phyloP scores from a whole-genome alignment of 2,113 vertebrate genomes.

The Otus sunia region DNA sequence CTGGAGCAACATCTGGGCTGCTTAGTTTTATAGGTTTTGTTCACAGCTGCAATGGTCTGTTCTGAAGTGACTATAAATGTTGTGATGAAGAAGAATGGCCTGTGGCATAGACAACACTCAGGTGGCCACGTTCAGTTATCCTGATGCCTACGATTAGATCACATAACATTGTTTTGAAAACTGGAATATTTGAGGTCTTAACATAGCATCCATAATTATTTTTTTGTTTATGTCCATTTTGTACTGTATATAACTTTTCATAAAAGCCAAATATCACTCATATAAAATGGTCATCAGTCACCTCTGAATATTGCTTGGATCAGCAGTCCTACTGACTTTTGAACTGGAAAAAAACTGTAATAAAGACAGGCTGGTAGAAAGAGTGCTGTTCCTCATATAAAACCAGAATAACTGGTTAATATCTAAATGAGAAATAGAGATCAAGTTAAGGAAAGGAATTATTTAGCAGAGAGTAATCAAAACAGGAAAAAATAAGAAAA shows the following conservation, averaged over 20 bases:
- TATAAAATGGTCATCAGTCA: background rate
- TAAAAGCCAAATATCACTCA: background rate
- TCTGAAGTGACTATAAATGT: background rate
- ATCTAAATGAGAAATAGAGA: background rate
- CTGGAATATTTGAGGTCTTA: background rate
- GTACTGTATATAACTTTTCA: background rate
- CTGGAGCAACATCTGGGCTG: background rate
- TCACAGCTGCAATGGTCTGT: background rate
- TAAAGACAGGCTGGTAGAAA: background rate
- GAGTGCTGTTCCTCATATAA: background rate
- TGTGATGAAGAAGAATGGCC: background rate
- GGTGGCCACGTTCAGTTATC: background rate
- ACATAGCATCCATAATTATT: background rate
- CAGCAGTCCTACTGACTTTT: background rate
- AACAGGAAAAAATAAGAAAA: background rate
- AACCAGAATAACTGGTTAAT: background rate
- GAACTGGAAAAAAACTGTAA: background rate
- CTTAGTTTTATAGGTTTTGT: background rate
- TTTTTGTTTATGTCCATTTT: background rate
- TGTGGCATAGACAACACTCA: background rate
- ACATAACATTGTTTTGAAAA: background rate
- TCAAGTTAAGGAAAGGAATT: background rate
- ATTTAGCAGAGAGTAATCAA: background rate
- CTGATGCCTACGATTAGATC: background rate
- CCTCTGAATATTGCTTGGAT: background rate